These are phyloP conservation scores for Megathymus violae DNA, from an alignment of 1,140 invertebrate species.

Conservation along the genomic window DNA sequence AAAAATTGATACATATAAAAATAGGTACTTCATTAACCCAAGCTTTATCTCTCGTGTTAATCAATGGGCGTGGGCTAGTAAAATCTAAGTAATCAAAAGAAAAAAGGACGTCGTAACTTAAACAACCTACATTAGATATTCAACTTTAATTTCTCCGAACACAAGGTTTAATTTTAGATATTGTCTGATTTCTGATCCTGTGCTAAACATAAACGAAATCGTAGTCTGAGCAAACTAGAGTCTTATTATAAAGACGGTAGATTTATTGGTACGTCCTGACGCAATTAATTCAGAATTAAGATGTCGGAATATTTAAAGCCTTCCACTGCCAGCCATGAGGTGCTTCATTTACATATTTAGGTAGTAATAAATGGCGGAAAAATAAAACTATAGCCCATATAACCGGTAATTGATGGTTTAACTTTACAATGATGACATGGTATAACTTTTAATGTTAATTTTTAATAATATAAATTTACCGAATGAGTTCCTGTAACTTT, in stretches of 20 bases:
- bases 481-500: too few relatives aligned
- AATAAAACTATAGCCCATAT: slow-evolving; percentile 12
- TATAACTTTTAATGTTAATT: too few relatives aligned
- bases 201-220: slow-evolving; percentile 33
- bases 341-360: slow-evolving; percentile 29
- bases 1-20: slow-evolving; percentile 72
- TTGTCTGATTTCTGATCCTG: not conserved
- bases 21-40: slow-evolving; percentile 76
- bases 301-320: slow-evolving; percentile 55
- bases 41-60: slow-evolving; percentile 74
- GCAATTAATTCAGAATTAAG: slow-evolving; percentile 76
- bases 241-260: slow-evolving; percentile 66
- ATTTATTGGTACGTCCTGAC: slow-evolving; percentile 75
- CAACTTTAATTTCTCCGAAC: slow-evolving; percentile 2
- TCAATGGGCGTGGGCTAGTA: slow-evolving; percentile 75
- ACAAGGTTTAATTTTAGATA: slow-evolving; percentile 35
- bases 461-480: too few relatives aligned
- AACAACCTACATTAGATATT: slow-evolving; percentile 28
- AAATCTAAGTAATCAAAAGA: slow-evolving; percentile 43
- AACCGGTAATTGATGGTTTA: slow-evolving; percentile 11
- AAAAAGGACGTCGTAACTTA: slow-evolving; percentile 29
- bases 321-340: slow-evolving; percentile 24
- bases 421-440: not conserved
- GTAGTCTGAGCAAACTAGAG: slow-evolving; percentile 67
- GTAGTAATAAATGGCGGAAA: slow-evolving; percentile 21